Percentiles rank a stretch among this genome's conserved stretches.
These are phyloP conservation scores for Plectropomus leopardus DNA, from an alignment of 2,113 vertebrate genomes.

Conservation along the genomic window DNA sequence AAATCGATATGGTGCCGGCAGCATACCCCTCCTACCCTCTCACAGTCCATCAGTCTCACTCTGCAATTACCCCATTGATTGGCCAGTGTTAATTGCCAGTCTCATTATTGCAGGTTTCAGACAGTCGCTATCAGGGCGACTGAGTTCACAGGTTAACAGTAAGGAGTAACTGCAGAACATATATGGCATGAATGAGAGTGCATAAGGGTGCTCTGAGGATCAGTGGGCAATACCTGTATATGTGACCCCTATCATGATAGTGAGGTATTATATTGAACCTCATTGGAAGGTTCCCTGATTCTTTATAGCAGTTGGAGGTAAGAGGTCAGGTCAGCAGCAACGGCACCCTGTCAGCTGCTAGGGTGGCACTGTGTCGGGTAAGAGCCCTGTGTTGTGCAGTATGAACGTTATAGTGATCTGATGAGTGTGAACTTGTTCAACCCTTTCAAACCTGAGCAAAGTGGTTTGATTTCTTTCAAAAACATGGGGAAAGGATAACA, in stretches of 20 bases:
- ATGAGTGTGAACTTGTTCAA: too few species aligned
- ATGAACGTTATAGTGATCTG: too few species aligned
- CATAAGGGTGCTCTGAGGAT: neutral
- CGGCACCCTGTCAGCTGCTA: neutral
- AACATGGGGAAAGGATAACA: too few species aligned
- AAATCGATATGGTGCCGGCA: slow-evolving; percentile 81
- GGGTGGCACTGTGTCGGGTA: neutral
- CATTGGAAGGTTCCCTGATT: neutral
- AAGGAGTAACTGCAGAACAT: slow-evolving; percentile 15
- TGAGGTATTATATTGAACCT: neutral
- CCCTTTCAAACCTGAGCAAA: too few species aligned
- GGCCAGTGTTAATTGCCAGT: slow-evolving; percentile 77
- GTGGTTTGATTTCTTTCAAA: too few species aligned
- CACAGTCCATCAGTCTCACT: slow-evolving; percentile 73
- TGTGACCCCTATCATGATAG: neutral
- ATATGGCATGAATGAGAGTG: neutral
- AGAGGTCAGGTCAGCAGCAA: slow-evolving; percentile 10
- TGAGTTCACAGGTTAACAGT: slow-evolving; percentile 46
- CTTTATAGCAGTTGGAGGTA: neutral
- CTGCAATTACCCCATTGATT: slow-evolving; percentile 85
- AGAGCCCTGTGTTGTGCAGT: too few species aligned
- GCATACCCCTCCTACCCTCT: slow-evolving; percentile 67
- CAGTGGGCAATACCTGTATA: neutral
- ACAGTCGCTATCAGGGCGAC: slow-evolving; percentile 52
- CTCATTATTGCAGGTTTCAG: slow-evolving; percentile 76